These are phyloP conservation scores for Platynereis dumerilii DNA, from an alignment of 2,888 invertebrate species.

Conservation along the genomic window DNA sequence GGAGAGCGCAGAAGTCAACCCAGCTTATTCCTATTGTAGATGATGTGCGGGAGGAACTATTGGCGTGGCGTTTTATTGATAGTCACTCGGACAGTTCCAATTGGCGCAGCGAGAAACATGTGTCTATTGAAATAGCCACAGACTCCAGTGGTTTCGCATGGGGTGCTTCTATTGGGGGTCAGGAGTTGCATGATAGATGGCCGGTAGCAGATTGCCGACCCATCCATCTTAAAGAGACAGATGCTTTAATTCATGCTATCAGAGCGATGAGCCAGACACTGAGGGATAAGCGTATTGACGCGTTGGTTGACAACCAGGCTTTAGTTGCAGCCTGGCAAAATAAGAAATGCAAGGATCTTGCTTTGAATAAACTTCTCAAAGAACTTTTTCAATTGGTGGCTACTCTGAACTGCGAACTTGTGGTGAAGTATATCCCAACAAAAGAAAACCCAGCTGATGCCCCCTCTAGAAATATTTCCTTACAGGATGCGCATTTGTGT, in stretches of 20 bases:
- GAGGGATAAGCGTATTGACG: not conserved
- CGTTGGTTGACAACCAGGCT: not conserved
- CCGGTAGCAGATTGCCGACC: not conserved
- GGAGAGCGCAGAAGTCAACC: not conserved
- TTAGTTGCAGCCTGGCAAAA: not conserved
- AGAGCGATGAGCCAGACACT: not conserved
- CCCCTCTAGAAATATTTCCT: not conserved
- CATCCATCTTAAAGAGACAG: slow-evolving; percentile 4
- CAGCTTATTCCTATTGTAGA: not conserved
- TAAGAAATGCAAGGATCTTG: not conserved
- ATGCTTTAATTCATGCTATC: not conserved
- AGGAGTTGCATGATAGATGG: not conserved
- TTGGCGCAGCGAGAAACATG: not conserved
- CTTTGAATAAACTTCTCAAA: not conserved
- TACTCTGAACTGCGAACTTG: not conserved
- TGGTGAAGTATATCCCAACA: not conserved
- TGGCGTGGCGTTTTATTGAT: not conserved
- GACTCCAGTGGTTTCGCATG: not conserved
- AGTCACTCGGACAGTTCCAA: not conserved
- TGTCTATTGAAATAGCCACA: not conserved
- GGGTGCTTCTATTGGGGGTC: not conserved
- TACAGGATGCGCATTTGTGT: not conserved
- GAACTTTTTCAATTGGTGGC: not conserved
- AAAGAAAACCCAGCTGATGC: not conserved
- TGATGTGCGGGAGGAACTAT: not conserved